Evolutionary conservation across 2,888 invertebrate genomes (phyloP).

Genomic region (Ophioninae sp.): DNA sequence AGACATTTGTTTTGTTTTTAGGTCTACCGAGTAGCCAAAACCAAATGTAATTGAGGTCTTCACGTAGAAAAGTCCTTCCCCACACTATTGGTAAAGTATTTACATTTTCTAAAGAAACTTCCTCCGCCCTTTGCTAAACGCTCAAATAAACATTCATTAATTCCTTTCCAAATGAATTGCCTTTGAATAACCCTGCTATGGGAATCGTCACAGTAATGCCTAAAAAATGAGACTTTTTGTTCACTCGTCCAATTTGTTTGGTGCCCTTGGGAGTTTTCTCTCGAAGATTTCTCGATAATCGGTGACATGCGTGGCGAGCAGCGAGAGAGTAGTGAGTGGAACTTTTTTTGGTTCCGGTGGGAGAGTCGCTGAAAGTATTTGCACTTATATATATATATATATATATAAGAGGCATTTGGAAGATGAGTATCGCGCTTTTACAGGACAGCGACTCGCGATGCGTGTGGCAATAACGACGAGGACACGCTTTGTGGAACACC

Average conservation of each 20-base stretch:
- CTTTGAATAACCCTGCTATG: no score
- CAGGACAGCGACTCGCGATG: constrained; percentile 55
- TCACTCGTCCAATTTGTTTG: constrained; percentile 1
- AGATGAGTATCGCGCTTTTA: constrained; percentile 51
- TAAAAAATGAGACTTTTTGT: neutral
- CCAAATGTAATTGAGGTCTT: no score
- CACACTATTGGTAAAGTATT: no score
- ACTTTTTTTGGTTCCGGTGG: constrained; percentile 13
- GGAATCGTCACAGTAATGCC: no score
- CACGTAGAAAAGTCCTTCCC: no score
- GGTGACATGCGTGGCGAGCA: neutral
- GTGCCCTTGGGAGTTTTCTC: neutral
- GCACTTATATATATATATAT: constrained; percentile 7
- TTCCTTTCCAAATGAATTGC: no score
- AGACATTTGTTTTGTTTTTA: no score
- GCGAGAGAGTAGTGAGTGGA: neutral
- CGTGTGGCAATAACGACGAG: constrained; percentile 52
- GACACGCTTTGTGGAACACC: constrained; percentile 52
- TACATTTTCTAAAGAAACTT: no score
- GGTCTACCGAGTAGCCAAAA: no score
- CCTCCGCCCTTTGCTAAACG: no score
- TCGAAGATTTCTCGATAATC: constrained; percentile 10
- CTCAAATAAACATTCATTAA: no score
- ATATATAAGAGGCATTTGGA: constrained; percentile 20
- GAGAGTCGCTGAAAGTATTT: constrained; percentile 14